Evolutionary conservation across 1,140 invertebrate species (phyloP), one percentile per base, ranked within the genome.

Genomic region (Oppia nitens): DNA sequence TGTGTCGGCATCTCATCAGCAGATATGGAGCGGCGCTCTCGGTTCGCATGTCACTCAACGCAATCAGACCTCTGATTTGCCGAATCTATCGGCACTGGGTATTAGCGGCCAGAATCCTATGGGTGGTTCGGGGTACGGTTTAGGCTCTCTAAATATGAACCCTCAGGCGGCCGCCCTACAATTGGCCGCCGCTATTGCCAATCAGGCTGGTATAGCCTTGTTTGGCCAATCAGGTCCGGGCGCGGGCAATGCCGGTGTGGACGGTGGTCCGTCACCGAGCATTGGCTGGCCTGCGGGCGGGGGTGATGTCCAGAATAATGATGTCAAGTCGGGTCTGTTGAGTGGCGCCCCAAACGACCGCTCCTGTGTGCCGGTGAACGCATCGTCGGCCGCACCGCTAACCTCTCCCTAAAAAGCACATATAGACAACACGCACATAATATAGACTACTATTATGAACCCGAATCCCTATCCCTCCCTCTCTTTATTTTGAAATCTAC

Each of bases 1-100:
- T n/a, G 59, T 58, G 21, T 17, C 40, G 21, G 54, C 23, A 12
- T 17, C 24, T 23, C 14, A 52, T 54, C 32, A 17, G 20, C 20
- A 45, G 20, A 56, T 28, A 32, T 21, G 20, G 20, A 47, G 26
- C 23, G 17, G 20, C 17, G 49, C 4, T 28, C 25, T 51, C 64
- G 65, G 48, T 11, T 20, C 48, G 11, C 48, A 50, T 50, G 48
- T 50, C 4, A 50, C 48, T 4, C 48, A 50, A 50, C n/a, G 48
- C n/a, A 50, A 20, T 20, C n/a, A 20, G n/a, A 50, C n/a, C 20
- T 9, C 9, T 20, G 48, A 50, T 50, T 50, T 50, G n/a, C 48
- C 48, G n/a, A 24, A 6, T 50, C 24, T 50, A 20, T 9, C 48
- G 4, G 4, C 48, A 21, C 20, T 50, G n/a, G 48, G 48, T 11